Evolutionary conservation across 2,113 vertebrate genomes (phyloP), one percentile per base, ranked within the genome.

Genomic region (Calcarius ornatus): DNA sequence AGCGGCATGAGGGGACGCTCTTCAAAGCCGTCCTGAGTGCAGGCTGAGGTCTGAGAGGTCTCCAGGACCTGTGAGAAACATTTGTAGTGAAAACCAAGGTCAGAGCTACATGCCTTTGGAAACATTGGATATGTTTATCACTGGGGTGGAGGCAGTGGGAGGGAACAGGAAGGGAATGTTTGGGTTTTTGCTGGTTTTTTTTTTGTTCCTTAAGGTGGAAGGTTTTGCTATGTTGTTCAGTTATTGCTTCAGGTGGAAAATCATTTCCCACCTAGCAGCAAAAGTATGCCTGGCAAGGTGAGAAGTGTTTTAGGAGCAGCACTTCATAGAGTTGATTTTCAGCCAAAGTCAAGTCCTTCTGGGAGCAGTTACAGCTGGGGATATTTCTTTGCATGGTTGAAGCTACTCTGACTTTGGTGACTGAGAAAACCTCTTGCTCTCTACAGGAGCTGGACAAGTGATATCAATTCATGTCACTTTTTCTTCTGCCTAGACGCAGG

Each of bases 261-360:
- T 81, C 0, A 56, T 86, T 94, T 94, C 82, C 72, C 79, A 86
- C 80, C 88, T 93, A 88, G 80, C 80, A 83, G 76, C 68, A 75
- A 72, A 95, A 93, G 50, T 96, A 83, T 92, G 75, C 71, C 69
- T 92, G 85, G 71, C 76, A 92, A 90, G 21, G 28, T 43, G 25
- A 53, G 51, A 92, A 88, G 68, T 83, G 56, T 88, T 93, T 60
- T 57, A 70, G 90, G 79, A 96, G 71, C 54, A 88, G 59, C 51
- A 93, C 87, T 97, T 90, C 71, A 86, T 8, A 9, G 10, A n/a
- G 40, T 70, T 96, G 82, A 51, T 94, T 92, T 95, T 83, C 79
- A 81, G 95, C 85, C 93, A 93, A 73, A 92, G 40, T 89, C 40
- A 65, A 56, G 82, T 66, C 56, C 51, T 38, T 75, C 45, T 83